Conservation (phyloP, 2,797 vertebrate genomes). For the Borostomias antarcticus region DNA sequence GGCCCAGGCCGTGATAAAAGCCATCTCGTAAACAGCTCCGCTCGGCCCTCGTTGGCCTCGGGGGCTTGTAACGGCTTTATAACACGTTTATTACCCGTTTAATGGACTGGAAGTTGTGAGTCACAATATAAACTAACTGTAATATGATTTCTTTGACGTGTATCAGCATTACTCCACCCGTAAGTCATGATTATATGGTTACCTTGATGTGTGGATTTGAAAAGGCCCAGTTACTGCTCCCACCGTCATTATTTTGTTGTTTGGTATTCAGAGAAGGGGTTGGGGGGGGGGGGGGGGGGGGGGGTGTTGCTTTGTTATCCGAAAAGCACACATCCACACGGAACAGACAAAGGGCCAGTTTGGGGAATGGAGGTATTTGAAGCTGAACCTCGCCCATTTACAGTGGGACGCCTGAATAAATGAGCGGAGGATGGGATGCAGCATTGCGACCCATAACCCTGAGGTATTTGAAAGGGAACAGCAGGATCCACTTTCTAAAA, state of each 20-base stretch:
- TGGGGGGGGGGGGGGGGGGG: conserved; percentile 45
- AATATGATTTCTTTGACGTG: conserved; percentile 67
- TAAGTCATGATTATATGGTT: conserved; percentile 59
- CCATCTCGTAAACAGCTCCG: conserved; percentile 75
- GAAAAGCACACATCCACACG: conserved; percentile 69
- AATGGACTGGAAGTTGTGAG: conserved; percentile 66
- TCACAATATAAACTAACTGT: conserved; percentile 65
- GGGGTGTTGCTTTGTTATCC: conserved; percentile 72
- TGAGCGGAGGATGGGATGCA: conserved; percentile 73
- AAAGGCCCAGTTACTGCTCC: conserved; percentile 2
- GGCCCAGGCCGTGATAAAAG: conserved; percentile 74
- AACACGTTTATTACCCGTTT: conserved; percentile 79
- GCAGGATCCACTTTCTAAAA: conserved; percentile 76
- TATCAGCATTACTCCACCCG: conserved; percentile 64
- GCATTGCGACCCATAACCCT: conserved; percentile 75
- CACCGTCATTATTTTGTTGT: conserved; percentile 69
- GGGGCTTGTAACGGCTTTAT: conserved; percentile 77
- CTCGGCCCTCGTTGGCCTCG: conserved; percentile 69
- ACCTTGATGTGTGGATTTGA: conserved; percentile 50
- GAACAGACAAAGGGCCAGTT: conserved; percentile 71
- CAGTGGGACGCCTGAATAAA: conserved; percentile 76
- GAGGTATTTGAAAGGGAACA: conserved; percentile 78
- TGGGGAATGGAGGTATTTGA: conserved; percentile 76
- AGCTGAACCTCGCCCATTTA: conserved; percentile 76
- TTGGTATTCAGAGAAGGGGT: conserved; percentile 59